These are phyloP conservation scores for Cryptotis parvus DNA, from an alignment of 2,113 vertebrate species.

Conservation along the genomic window DNA sequence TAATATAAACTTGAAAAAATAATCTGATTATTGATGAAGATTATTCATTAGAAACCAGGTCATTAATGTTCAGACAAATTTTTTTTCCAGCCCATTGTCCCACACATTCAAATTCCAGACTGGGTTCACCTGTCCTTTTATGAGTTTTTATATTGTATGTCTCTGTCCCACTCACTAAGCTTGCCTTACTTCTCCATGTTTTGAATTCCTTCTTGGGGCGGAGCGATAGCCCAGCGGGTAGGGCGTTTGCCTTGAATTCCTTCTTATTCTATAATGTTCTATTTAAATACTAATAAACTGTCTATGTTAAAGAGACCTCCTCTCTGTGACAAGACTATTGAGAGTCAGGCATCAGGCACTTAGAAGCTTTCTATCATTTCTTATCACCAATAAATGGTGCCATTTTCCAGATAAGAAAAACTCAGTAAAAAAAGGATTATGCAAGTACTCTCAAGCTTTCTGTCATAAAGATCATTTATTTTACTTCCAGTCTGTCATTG, in stretches of 20 bases:
- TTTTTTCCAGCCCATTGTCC: not conserved
- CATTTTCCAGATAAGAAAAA: conserved; percentile 23
- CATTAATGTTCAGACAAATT: not conserved
- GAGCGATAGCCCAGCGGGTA: no score
- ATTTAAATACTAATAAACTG: conserved; percentile 29
- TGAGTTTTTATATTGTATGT: not conserved
- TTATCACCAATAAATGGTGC: no score
- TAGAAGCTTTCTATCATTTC: not conserved
- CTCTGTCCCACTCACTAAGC: not conserved
- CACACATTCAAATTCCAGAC: not conserved
- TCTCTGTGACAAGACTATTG: not conserved
- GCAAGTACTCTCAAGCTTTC: not conserved
- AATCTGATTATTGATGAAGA: not conserved
- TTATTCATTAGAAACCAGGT: not conserved
- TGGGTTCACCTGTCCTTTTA: not conserved
- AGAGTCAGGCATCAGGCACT: not conserved
- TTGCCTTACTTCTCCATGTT: not conserved
- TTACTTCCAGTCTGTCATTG: not conserved
- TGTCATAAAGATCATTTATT: not conserved
- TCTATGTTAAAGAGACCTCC: not conserved
- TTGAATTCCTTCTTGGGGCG: not conserved
- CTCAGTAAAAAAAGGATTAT: not conserved
- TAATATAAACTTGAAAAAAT: not conserved
- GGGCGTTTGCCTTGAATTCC: no score
- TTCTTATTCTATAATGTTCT: not conserved